Percentiles rank a stretch among this genome's conserved stretches.
These are phyloP conservation scores for Monochamus alternatus DNA, from an alignment of 2,888 invertebrate genomes.

Conservation along the genomic window DNA sequence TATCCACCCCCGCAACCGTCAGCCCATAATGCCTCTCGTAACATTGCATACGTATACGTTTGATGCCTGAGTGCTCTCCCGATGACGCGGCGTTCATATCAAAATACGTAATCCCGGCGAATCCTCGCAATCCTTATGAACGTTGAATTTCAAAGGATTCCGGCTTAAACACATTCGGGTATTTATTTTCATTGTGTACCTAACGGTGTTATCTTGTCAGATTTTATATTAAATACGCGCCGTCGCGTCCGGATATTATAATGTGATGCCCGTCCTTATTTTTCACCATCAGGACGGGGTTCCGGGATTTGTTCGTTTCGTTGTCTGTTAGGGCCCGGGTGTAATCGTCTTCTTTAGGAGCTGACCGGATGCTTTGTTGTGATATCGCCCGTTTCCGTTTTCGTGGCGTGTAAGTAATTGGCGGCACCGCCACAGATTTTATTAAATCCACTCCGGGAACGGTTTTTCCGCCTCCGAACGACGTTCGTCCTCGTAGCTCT, in stretches of 20 bases:
- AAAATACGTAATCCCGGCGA: constrained; percentile 57
- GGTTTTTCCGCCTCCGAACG: no score
- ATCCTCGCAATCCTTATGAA: constrained; percentile 55
- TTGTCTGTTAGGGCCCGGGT: constrained; percentile 25
- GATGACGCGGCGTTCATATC: constrained; percentile 52
- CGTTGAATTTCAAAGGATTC: constrained; percentile 59
- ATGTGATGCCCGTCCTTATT: constrained; percentile 43
- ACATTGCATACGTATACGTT: constrained; percentile 35
- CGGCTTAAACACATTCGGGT: constrained; percentile 58
- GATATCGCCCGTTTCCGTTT: constrained; percentile 30
- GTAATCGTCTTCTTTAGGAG: constrained; percentile 30
- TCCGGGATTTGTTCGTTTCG: constrained; percentile 35
- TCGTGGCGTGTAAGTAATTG: constrained; percentile 34
- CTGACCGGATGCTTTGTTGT: constrained; percentile 38
- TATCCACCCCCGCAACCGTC: constrained; percentile 16
- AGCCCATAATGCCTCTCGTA: constrained; percentile 27
- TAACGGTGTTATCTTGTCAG: constrained; percentile 53
- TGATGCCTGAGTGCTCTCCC: constrained; percentile 45
- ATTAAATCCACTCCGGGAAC: neutral
- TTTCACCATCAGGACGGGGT: constrained; percentile 39
- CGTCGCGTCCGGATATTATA: constrained; percentile 42
- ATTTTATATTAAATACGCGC: constrained; percentile 48
- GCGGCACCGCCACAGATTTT: constrained; percentile 1
- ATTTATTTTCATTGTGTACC: constrained; percentile 59
- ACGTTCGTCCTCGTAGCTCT: no score